Evolutionary conservation across 2,797 vertebrate genomes (phyloP), one percentile per base, ranked within the genome.

Genomic region (Diglossa cyanea): DNA sequence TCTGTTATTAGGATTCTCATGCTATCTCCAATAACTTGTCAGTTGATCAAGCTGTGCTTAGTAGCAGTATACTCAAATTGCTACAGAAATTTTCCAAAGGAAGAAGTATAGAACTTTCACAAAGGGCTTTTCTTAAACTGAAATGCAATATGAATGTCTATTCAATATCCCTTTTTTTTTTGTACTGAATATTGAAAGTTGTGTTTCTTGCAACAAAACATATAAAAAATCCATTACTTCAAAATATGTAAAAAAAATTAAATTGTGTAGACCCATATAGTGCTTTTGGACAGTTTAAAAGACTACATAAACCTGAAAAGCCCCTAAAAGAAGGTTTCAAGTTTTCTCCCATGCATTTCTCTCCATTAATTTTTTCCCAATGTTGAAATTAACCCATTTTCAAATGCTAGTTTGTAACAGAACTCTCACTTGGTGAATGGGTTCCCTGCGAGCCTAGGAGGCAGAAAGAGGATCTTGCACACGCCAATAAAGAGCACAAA

Each of bases 401-500:
- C 12, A 88, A 81, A 78, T 2, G 4, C 10, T 72, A n/a, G 7
- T 35, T 77, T 42, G 10, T 50, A 63, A 47, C 16, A 65, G 21
- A 67, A 47, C 39, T 88, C 28, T 54, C 44, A 62, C 6, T 12
- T 10, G 1, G 9, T 68, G 10, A 88, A 57, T 3, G 9, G 7
- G 20, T 48, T 71, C 8, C 28, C 19, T 21, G 28, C 6, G 26
- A 68, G 18, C 23, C 70, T 62, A 47, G 11, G 60, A 54, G 19
- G 31, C 31, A 84, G 50, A 20, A 55, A 23, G 6, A 60, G 18
- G 11, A 53, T 28, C 17, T 15, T 44, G 20, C 58, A 40, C 2
- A 2, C 2, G 6, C 10, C 33, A 65, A 15, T 33, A 55, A 77
- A 0, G 0, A 74, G 8, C 47, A 78, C 20, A 58, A 58, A 62